Conservation (phyloP, 2,113 vertebrate species). For the Lanius collurio region DNA sequence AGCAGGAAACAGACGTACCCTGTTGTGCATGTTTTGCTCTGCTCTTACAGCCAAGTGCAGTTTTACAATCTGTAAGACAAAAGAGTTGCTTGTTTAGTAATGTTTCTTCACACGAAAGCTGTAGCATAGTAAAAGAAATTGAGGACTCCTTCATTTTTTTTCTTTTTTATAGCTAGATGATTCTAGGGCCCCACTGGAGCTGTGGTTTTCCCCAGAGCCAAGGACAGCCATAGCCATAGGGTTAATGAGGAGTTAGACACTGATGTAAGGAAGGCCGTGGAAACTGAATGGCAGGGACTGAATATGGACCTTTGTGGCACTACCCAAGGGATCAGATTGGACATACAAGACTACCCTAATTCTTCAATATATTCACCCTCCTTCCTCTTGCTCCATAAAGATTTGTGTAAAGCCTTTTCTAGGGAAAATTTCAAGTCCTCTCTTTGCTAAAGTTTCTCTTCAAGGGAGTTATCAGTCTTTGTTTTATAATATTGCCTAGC, state of each 20-base stretch:
- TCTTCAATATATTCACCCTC: neutral
- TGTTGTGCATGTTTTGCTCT: conserved; percentile 78
- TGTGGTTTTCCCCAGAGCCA: neutral
- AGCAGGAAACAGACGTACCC: conserved; percentile 75
- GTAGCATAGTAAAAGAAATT: neutral
- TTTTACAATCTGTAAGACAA: conserved; percentile 81
- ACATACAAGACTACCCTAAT: neutral
- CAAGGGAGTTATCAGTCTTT: neutral
- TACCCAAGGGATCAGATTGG: neutral
- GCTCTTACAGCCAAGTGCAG: conserved; percentile 82
- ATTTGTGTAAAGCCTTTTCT: neutral
- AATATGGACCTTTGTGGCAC: neutral
- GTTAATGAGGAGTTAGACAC: neutral
- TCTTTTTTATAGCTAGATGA: neutral
- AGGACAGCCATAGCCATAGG: neutral
- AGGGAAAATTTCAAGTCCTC: neutral
- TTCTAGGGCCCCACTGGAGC: neutral
- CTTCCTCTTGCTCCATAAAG: neutral
- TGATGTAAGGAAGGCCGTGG: neutral
- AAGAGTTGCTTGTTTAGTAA: neutral
- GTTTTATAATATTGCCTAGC: neutral
- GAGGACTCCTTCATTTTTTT: neutral
- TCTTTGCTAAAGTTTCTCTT: neutral
- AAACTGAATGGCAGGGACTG: neutral
- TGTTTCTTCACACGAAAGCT: neutral